Evolutionary conservation across 2,113 vertebrate genomes (phyloP).

Genomic region (Elephas maximus): DNA sequence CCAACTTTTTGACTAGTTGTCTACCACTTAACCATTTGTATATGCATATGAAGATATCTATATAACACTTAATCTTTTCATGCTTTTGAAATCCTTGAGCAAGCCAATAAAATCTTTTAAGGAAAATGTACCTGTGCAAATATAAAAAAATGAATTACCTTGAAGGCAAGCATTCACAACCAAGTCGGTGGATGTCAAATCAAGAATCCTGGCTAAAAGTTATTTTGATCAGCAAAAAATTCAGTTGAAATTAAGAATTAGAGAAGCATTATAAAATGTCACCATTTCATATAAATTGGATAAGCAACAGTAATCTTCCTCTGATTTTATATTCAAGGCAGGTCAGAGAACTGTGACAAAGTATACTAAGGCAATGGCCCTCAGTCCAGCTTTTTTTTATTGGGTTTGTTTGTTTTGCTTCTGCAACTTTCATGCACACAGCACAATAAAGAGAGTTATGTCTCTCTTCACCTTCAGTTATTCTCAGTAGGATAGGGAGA

Average conservation of each 20-base stretch:
- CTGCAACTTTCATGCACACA: background rate
- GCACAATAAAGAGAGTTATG: background rate
- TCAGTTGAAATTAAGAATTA: conserved; percentile 19
- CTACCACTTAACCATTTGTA: background rate
- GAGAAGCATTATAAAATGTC: background rate
- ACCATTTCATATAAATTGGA: conserved; percentile 3
- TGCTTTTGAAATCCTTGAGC: background rate
- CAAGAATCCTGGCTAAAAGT: background rate
- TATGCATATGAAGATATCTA: background rate
- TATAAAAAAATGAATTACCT: background rate
- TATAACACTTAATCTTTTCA: background rate
- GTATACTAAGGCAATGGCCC: background rate
- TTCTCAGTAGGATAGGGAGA: background rate
- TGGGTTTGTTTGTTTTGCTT: background rate
- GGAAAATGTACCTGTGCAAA: background rate
- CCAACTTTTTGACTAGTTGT: background rate
- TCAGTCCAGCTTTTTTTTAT: background rate
- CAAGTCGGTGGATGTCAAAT: background rate
- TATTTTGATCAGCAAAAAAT: background rate
- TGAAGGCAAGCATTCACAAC: background rate
- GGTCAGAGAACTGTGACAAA: background rate
- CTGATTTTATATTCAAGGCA: conserved; percentile 27
- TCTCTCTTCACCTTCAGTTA: background rate
- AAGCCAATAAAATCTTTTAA: background rate
- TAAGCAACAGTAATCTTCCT: background rate